These are phyloP conservation scores for Peromyscus polionotus DNA, from an alignment of 2,113 vertebrate genomes.

Conservation along the genomic window DNA sequence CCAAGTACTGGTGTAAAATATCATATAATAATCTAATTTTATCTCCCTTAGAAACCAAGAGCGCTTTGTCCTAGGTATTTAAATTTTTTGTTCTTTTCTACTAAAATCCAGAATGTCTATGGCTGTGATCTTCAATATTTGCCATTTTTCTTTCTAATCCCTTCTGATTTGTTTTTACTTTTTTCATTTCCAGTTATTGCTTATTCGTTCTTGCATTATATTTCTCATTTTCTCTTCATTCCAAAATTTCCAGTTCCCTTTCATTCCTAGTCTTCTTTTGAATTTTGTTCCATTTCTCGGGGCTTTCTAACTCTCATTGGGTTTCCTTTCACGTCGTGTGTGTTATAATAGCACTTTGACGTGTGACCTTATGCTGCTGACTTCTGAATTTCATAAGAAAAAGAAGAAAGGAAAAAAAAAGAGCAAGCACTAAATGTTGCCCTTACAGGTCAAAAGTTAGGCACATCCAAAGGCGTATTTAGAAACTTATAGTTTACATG, in stretches of 20 bases:
- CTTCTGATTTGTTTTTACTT: background rate
- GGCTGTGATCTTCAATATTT: background rate
- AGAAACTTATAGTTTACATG: slow-evolving; percentile 3
- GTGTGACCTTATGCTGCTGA: background rate
- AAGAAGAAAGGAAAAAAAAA: background rate
- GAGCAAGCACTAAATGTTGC: background rate
- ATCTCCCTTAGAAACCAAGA: background rate
- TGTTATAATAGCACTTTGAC: background rate
- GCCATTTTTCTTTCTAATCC: background rate
- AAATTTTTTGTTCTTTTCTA: background rate
- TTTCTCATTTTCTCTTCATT: background rate
- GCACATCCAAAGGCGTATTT: background rate
- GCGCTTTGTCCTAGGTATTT: background rate
- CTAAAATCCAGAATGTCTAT: background rate
- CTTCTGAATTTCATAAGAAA: background rate
- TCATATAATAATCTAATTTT: slow-evolving; percentile 10
- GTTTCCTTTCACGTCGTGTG: background rate
- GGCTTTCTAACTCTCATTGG: background rate
- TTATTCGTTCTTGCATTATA: background rate
- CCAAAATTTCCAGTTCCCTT: background rate
- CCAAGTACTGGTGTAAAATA: background rate
- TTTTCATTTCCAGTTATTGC: background rate
- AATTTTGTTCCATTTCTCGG: background rate
- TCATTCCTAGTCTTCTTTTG: background rate
- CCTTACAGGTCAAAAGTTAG: background rate